Evolutionary conservation across 1,140 invertebrate species (phyloP), one percentile per base, ranked within the genome.

Genomic region (Centruroides vittatus): DNA sequence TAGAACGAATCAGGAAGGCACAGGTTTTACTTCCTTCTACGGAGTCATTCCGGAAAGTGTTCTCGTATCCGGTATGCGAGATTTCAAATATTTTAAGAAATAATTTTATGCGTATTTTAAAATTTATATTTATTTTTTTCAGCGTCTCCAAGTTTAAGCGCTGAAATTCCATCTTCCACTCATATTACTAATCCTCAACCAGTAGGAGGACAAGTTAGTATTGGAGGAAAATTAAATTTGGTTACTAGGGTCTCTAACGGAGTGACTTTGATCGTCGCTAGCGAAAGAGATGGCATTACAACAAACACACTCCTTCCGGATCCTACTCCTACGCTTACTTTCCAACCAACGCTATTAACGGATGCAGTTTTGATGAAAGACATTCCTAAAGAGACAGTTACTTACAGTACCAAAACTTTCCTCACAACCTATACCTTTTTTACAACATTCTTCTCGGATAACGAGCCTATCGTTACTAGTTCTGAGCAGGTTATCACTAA

Each of bases 381-480:
- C 49, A 62, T 60, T 13, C 60, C 53, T 41, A 23, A 61, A 11
- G 54, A 59, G 3, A 60, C 65, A 5, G 36, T 60, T 13, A 51
- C 13, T n/a, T 63, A 57, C 35, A 64, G 67, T 10, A 67, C 69
- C 5, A 55, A 62, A 50, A 70, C 67, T 11, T 60, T 69, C 47
- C 71, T 55, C 50, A 70, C 69, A 35, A 71, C 70, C 3, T 71
- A 70, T 57, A 93, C 89, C 1, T 92, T 91, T 70, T 78, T 91
- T 54, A 93, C 89, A 1, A 93, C 90, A 0, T 92, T 86, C 72
- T 92, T 90, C 74, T 82, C 87, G 69, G 86, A 86, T 63, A 80
- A 82, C 41, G 84, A 84, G 2, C 85, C 86, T 0, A 88, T 84
- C 60, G 79, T 93, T 47, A 81, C 84, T 9, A 91, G 87, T 69